Conservation (phyloP, 30 jellyfish, hydroid and myxozoan genomes). For the Cassiopea xamachana region DNA sequence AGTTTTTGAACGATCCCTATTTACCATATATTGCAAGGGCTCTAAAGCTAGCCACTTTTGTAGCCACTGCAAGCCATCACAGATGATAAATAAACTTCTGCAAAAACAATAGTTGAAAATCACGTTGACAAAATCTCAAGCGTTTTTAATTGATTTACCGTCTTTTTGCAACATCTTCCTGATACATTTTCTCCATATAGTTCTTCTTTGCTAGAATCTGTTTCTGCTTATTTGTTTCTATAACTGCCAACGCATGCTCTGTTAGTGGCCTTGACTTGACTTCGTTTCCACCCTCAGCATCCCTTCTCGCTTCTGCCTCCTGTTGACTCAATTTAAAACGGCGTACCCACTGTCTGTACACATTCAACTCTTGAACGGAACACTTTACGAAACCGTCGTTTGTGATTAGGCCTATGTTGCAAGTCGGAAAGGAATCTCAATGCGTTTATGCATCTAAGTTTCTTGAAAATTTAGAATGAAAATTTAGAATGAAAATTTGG, state of each 20-base stretch:
- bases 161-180: constrained; percentile 41
- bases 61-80: no score
- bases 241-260: constrained; percentile 46
- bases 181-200: constrained; percentile 46
- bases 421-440: neutral
- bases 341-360: constrained; percentile 88
- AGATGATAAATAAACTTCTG: no score
- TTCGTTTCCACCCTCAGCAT: constrained; percentile 12
- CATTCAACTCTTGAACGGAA: constrained; percentile 85
- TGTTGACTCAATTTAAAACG: constrained; percentile 72
- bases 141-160: constrained; percentile 14
- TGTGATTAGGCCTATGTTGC: constrained; percentile 75
- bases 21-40: no score
- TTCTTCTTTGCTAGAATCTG: constrained; percentile 50
- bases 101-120: no score
- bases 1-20: no score
- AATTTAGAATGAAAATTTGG: no score
- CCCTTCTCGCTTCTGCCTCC: constrained; percentile 38
- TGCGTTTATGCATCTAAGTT: no score
- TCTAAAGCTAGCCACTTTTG: no score
- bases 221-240: constrained; percentile 57
- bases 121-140: no score
- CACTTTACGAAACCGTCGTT: constrained; percentile 90
- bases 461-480: no score
- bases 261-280: constrained; percentile 23